These are phyloP conservation scores for Platycheirus albimanus DNA, from an alignment of 2,888 invertebrate genomes.

Conservation along the genomic window DNA sequence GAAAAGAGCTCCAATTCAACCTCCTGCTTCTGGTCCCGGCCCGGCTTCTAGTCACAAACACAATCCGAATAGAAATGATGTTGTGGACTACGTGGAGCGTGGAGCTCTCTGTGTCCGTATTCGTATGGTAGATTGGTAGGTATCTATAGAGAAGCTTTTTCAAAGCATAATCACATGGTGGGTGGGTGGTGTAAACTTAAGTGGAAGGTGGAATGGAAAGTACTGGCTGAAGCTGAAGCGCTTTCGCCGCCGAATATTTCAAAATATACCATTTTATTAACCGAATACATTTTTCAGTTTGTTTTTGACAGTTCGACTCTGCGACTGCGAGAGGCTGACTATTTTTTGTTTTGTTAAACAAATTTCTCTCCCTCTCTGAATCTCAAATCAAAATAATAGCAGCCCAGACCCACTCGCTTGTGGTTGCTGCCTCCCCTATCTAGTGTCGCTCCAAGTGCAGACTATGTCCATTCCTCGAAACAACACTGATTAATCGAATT, in stretches of 20 bases:
- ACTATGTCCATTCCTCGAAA: conserved; percentile 31
- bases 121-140: conserved; percentile 1
- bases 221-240: conserved; percentile 22
- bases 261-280: conserved; percentile 30
- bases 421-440: conserved; percentile 29
- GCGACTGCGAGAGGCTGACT: conserved; percentile 33
- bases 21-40: too few relatives aligned
- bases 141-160: conserved; percentile 21
- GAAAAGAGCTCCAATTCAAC: conserved; percentile 27
- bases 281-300: conserved; percentile 63
- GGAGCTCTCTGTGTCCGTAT: conserved; percentile 8
- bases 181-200: not conserved
- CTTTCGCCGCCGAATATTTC: conserved; percentile 63
- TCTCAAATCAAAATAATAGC: conserved; percentile 25
- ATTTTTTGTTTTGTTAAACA: not conserved
- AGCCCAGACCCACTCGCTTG: conserved; percentile 29
- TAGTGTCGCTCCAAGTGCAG: conserved; percentile 38
- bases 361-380: conserved; percentile 50
- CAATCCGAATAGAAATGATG: too few relatives aligned
- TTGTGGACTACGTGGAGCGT: too few relatives aligned
- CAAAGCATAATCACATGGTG: conserved; percentile 28
- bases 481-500: conserved; percentile 16
- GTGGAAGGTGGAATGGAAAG: conserved; percentile 29
- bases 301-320: conserved; percentile 49
- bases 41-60: too few relatives aligned